Evolutionary conservation across 2,113 vertebrate genomes (phyloP).

Genomic region (Ptyas mucosa): DNA sequence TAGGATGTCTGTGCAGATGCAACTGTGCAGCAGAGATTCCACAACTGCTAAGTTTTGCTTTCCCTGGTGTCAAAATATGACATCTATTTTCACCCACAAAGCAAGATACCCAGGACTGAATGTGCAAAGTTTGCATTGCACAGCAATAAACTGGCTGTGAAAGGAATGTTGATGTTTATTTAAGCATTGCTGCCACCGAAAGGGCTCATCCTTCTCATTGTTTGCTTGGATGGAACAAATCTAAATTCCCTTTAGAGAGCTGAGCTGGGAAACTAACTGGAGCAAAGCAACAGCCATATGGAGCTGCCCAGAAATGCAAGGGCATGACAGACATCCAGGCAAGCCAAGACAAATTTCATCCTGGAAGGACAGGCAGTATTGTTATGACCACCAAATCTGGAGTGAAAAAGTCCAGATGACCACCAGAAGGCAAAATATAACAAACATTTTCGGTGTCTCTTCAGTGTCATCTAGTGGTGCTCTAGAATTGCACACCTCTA

Average conservation of each 20-base stretch:
- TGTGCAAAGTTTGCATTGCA: slow-evolving; percentile 55
- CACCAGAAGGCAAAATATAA: background rate
- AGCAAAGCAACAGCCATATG: background rate
- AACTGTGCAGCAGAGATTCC: background rate
- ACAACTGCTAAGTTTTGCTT: background rate
- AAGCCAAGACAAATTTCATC: background rate
- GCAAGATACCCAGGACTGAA: slow-evolving; percentile 42
- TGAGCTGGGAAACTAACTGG: slow-evolving; percentile 42
- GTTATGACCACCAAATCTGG: background rate
- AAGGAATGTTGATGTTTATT: slow-evolving; percentile 69
- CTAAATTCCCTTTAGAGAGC: slow-evolving; percentile 45
- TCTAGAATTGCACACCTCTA: background rate
- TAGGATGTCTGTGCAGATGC: background rate
- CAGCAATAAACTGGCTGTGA: slow-evolving; percentile 60
- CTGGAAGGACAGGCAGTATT: no score
- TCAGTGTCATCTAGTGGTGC: background rate
- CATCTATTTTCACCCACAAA: background rate
- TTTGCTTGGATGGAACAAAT: slow-evolving; percentile 65
- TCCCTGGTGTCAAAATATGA: background rate
- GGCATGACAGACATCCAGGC: background rate
- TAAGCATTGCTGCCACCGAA: slow-evolving; percentile 59
- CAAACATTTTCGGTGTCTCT: background rate
- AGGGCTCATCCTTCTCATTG: slow-evolving; percentile 62
- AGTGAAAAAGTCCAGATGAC: background rate
- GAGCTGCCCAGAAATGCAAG: background rate